Evolutionary conservation across 2,113 vertebrate genomes (phyloP).

Genomic region (Proteles cristata): DNA sequence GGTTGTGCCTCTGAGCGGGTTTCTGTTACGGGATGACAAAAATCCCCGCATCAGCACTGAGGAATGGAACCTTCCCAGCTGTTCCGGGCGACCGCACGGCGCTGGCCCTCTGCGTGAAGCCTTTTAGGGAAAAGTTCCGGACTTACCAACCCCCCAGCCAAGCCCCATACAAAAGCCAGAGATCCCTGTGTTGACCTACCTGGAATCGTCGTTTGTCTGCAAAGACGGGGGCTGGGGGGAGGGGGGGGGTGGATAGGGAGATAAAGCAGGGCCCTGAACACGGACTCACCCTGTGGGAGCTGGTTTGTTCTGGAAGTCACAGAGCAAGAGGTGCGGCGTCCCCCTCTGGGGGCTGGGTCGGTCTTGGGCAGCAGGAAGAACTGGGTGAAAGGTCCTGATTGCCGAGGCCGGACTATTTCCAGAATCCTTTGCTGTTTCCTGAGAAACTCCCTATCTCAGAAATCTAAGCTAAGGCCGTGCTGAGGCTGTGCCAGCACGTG

Average conservation of each 20-base stretch:
- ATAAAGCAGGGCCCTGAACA: too few relatives aligned
- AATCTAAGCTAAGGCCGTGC: not conserved
- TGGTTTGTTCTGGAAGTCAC: not conserved
- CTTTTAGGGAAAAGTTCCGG: conserved; percentile 8
- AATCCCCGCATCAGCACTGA: not conserved
- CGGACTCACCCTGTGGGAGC: not conserved
- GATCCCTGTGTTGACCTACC: not conserved
- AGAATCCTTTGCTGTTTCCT: not conserved
- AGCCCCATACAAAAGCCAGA: too few relatives aligned
- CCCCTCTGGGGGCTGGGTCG: not conserved
- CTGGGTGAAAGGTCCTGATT: conserved; percentile 33
- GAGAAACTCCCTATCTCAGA: not conserved
- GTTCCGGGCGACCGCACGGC: not conserved
- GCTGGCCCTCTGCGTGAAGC: not conserved
- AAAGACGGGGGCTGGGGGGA: not conserved
- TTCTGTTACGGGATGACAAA: not conserved
- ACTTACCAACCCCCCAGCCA: not conserved
- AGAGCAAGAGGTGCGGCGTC: not conserved
- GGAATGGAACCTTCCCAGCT: not conserved
- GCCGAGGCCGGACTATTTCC: not conserved
- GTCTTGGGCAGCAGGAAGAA: not conserved
- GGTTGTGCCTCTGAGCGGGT: not conserved
- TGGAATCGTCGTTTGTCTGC: not conserved
- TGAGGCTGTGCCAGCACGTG: not conserved
- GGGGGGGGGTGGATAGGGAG: not conserved